phyloP scores from a whole-genome alignment of 2,113 vertebrate species.

The Eurystomus gularis region DNA sequence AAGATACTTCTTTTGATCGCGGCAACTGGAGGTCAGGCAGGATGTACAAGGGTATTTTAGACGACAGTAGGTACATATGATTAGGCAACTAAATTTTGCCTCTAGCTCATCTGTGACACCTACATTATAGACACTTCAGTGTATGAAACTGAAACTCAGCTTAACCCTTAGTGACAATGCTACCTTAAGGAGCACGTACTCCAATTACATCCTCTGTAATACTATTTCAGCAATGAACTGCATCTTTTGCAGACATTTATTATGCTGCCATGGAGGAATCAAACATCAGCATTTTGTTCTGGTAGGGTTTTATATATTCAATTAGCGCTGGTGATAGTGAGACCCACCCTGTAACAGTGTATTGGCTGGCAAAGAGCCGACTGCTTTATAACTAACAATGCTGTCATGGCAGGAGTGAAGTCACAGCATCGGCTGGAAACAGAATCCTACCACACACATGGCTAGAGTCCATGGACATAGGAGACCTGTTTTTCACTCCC shows the following conservation, averaged over 20 bases:
- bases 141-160: background rate
- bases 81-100: background rate
- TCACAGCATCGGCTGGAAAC: background rate
- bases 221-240: background rate
- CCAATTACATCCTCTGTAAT: background rate
- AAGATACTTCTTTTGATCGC: background rate
- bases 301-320: background rate
- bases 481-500: background rate
- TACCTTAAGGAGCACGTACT: background rate
- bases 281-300: background rate
- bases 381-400: background rate
- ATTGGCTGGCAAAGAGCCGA: accelerated
- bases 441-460: background rate
- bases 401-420: background rate
- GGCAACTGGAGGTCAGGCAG: background rate
- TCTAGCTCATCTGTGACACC: background rate
- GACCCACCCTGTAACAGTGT: background rate
- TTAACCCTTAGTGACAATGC: background rate
- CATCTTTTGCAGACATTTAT: background rate
- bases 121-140: background rate
- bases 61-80: background rate
- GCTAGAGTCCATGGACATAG: background rate
- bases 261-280: background rate
- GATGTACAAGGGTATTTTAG: background rate
- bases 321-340: background rate